Percentiles rank a stretch among this genome's conserved stretches.
Conservation (phyloP, 2,113 vertebrate species). For the Paraplagusia blochii region DNA sequence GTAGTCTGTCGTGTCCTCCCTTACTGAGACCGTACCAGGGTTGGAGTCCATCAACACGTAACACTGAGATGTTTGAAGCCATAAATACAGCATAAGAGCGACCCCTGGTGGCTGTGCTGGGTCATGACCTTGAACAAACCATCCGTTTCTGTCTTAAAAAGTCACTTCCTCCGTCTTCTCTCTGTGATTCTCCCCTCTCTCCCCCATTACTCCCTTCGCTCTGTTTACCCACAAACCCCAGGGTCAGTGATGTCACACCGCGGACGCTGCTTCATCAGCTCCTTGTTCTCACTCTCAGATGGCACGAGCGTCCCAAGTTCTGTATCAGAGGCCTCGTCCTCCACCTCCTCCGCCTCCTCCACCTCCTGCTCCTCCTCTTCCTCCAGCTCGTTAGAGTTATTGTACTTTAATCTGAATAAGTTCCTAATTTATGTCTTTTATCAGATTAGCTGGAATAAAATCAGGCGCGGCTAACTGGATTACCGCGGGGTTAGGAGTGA, state of each 20-base stretch:
- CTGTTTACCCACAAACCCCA: constrained; percentile 88
- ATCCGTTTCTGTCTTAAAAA: background rate
- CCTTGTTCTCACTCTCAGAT: background rate
- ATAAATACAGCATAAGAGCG: no score
- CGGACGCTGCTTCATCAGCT: constrained; percentile 80
- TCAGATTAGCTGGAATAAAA: constrained; percentile 70
- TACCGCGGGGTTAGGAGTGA: constrained; percentile 44
- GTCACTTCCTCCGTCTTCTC: background rate
- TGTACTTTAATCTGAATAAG: constrained; percentile 71
- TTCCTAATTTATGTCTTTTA: constrained; percentile 70
- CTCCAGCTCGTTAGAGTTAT: constrained; percentile 54
- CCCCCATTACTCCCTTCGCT: constrained; percentile 6
- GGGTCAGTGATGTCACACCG: constrained; percentile 85
- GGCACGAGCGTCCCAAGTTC: constrained; percentile 33
- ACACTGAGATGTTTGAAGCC: no score
- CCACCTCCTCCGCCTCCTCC: constrained; percentile 48
- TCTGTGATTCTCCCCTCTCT: background rate
- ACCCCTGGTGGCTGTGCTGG: no score
- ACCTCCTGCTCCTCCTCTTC: constrained; percentile 39
- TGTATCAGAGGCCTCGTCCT: constrained; percentile 27
- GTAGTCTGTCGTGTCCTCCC: no score
- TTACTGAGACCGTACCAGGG: no score
- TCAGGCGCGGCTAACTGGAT: constrained; percentile 65
- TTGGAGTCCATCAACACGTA: no score
- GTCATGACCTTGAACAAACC: no score